phyloP scores from a whole-genome alignment of 2,113 vertebrate genomes.

The Ovis aries region ARS-UI_Ramb_v3.0 NC_056055.1:141283501-141284000 shows the following conservation, averaged over 20 bases:
- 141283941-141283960: not conserved
- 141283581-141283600: not conserved
- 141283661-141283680: not conserved
- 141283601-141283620: not conserved
- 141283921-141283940: not conserved
- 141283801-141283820: not conserved
- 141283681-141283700: not conserved
- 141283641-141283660: not conserved
- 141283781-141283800: not conserved
- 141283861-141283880: not conserved
- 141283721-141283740: not conserved
- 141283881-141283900: not conserved
- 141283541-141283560: rapidly evolving
- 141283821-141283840: not conserved
- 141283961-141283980: not conserved
- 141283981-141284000: not conserved
- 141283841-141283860: not conserved
- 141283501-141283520: not conserved
- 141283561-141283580: not conserved
- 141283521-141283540: not conserved
- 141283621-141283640: not conserved
- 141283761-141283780: not conserved
- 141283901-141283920: not conserved
- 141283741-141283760: not conserved
- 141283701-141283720: not conserved